Conservation (phyloP, 2,888 invertebrate genomes). For the Cataglyphis livida region DNA sequence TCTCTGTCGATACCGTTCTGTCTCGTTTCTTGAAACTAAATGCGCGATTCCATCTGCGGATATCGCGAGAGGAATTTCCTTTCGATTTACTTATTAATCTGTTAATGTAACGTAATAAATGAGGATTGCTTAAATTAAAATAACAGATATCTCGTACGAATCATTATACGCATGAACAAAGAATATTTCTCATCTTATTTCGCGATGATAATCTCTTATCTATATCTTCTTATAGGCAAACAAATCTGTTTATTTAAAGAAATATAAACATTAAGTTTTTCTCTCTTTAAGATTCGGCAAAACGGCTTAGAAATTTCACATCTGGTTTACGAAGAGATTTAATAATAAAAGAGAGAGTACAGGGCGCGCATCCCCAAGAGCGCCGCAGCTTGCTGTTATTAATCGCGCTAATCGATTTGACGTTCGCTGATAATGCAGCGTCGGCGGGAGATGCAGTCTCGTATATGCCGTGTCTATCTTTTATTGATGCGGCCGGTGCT, state of each 20-base stretch:
- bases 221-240: neutral
- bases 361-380: conserved; percentile 12
- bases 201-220: neutral
- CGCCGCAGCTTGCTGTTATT: conserved; percentile 37
- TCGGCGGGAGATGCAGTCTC: conserved; percentile 35
- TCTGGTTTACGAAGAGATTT: neutral
- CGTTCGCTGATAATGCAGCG: conserved; percentile 42
- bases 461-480: conserved; percentile 50
- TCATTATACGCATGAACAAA: neutral
- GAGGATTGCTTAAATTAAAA: neutral
- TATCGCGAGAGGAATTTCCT: neutral
- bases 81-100: neutral
- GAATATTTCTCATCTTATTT: neutral
- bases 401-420: conserved; percentile 54
- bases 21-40: conserved; percentile 8
- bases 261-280: neutral
- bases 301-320: neutral
- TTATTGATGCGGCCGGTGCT: conserved; percentile 48
- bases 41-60: neutral
- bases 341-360: conserved; percentile 15
- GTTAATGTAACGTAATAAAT: neutral
- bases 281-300: neutral
- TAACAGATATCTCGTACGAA: neutral
- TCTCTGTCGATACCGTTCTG: conserved; percentile 23
- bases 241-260: neutral